Base-by-base conservation (phyloP, 2,888 invertebrate genomes). In the Mayetiola destructor region DNA sequence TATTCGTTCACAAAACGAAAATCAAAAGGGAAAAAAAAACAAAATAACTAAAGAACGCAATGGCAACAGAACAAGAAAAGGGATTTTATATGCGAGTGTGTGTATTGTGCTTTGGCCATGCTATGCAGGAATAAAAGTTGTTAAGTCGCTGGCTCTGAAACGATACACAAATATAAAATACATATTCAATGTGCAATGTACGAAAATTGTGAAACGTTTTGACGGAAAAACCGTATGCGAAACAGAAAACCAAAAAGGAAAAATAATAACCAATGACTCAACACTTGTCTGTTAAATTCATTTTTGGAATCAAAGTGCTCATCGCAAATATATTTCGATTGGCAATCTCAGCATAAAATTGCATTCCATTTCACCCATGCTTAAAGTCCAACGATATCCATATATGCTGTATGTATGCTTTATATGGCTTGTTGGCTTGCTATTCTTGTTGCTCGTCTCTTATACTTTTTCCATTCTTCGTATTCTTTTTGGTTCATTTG, bases 131-230 rank as follows among this genome's bases (percentile, higher is more conserved):
- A 12, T 32, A n/a, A n/a, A n/a, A n/a, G n/a, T 48, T 48, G 23
- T 4, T 21, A 3, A 12, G 42, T 21, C 27, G 48, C 48, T 27
- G 23, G 48, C 48, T 27, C 27, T 48, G 48, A 21, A 42, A 18
- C 23, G 42, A 42, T 20, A 21, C 10, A 14, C 21, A 20, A 10
- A 23, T 2, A 3, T 21, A n/a, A 6, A 48, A 48, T n/a, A n/a
- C n/a, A n/a, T n/a, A n/a, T n/a, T n/a, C 48, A 48, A 48, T 27
- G 48, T 48, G 48, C 27, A 5, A 48, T 48, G 27, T n/a, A n/a
- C n/a, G n/a, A 42, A n/a, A 48, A 48, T 48, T n/a, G n/a, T n/a
- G n/a, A n/a, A n/a, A n/a, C n/a, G n/a, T n/a, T n/a, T n/a, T n/a
- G n/a, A n/a, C 9, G 18, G 4, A 10, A 18, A 14, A 23, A 12